phyloP scores from a whole-genome alignment of 1,140 invertebrate species.

The Adoxophyes honmai region DNA sequence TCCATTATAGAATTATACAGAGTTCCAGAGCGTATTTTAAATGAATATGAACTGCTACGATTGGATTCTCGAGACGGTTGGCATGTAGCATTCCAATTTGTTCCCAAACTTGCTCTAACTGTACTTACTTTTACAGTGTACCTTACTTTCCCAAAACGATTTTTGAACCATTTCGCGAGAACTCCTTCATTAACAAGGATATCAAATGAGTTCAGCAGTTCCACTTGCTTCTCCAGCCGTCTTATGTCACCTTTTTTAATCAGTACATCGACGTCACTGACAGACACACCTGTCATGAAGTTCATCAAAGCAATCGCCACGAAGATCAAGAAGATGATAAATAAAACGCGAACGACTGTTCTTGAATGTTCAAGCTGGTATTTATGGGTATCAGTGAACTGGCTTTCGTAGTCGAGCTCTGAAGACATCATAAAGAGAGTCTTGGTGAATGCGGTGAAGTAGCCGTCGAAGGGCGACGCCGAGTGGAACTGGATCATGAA shows the following conservation, averaged over 20 bases:
- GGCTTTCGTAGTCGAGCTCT: not conserved
- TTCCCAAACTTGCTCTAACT: too few relatives aligned
- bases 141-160: too few relatives aligned
- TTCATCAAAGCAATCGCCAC: not conserved
- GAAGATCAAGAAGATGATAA: not conserved
- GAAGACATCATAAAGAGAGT: not conserved
- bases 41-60: too few relatives aligned
- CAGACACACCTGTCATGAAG: not conserved
- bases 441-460: not conserved
- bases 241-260: not conserved
- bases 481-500: not conserved
- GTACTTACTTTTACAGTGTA: too few relatives aligned
- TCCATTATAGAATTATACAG: too few relatives aligned
- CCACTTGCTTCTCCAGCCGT: not conserved
- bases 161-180: not conserved
- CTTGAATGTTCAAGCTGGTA: not conserved
- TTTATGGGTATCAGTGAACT: not conserved
- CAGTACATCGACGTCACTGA: not conserved
- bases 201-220: not conserved
- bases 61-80: too few relatives aligned
- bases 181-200: not conserved
- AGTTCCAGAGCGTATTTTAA: too few relatives aligned
- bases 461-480: not conserved
- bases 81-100: too few relatives aligned
- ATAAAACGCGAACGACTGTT: not conserved